Evolutionary conservation across 2,113 vertebrate genomes (phyloP).

Genomic region (Pluvialis apricaria): DNA sequence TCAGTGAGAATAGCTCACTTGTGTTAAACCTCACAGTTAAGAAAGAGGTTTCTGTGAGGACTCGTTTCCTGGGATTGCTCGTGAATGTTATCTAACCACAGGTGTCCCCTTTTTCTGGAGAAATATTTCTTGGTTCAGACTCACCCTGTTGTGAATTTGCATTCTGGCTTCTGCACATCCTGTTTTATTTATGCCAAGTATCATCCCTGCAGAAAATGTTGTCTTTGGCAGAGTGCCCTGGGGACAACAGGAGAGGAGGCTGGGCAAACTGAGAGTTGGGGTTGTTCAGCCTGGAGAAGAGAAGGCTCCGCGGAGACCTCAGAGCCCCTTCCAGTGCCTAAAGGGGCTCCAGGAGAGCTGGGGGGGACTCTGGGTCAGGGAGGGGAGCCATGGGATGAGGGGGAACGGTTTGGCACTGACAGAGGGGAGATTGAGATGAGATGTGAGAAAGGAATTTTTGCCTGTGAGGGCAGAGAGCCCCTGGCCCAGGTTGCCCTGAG

Average conservation of each 20-base stretch:
- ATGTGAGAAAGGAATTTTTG: no score
- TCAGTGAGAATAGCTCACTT: not conserved
- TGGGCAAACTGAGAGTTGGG: not conserved
- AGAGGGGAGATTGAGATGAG: no score
- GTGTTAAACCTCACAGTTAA: not conserved
- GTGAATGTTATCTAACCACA: not conserved
- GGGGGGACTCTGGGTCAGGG: no score
- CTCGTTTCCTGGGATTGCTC: not conserved
- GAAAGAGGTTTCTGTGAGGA: not conserved
- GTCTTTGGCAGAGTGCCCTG: not conserved
- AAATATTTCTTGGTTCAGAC: not conserved
- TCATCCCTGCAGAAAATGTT: not conserved
- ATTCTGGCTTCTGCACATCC: not conserved
- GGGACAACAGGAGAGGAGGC: not conserved
- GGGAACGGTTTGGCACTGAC: no score
- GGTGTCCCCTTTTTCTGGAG: not conserved
- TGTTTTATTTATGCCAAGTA: not conserved
- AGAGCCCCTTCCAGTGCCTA: no score
- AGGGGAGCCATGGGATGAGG: no score
- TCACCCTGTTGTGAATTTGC: not conserved
- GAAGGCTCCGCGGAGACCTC: no score
- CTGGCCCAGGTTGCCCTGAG: no score
- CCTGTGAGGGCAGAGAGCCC: no score
- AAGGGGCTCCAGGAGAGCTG: no score
- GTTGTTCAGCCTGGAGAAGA: no score